phyloP scores from a whole-genome alignment of 1,140 invertebrate genomes.

The Bicyclus anynana region DNA sequence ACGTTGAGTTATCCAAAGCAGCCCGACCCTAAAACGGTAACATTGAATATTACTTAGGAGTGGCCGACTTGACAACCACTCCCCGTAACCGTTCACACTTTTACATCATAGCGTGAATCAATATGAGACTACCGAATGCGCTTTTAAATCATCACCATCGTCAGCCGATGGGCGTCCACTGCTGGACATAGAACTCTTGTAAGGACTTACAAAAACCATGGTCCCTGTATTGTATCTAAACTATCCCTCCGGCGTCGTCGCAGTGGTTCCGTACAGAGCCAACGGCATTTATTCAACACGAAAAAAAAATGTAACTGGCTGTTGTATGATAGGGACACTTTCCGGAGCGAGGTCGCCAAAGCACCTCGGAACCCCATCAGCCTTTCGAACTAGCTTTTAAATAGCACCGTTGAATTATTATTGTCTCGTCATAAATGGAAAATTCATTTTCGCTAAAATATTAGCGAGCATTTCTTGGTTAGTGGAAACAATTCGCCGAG shows the following conservation, averaged over 20 bases:
- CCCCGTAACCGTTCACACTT: background rate
- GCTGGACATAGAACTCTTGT: too few relatives aligned
- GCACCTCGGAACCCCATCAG: too few relatives aligned
- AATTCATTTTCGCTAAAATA: slow-evolving; percentile 2
- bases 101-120: background rate
- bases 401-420: background rate
- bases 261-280: too few relatives aligned
- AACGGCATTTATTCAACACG: too few relatives aligned
- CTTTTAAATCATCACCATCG: too few relatives aligned
- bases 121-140: background rate
- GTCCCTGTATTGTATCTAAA: too few relatives aligned
- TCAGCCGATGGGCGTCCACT: too few relatives aligned
- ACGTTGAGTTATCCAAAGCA: background rate
- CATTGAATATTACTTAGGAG: background rate
- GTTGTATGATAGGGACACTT: too few relatives aligned
- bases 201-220: too few relatives aligned
- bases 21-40: background rate
- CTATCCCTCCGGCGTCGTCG: too few relatives aligned
- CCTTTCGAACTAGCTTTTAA: background rate
- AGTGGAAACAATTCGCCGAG: background rate
- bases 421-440: background rate
- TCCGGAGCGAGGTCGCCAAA: too few relatives aligned
- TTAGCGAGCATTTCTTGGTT: background rate
- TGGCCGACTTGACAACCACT: background rate
- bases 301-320: too few relatives aligned